A percentile compares a stretch with the other conserved stretches of the same genome.
Evolutionary conservation across 2,113 vertebrate genomes (phyloP).

Genomic region (Noturus placidus): DNA sequence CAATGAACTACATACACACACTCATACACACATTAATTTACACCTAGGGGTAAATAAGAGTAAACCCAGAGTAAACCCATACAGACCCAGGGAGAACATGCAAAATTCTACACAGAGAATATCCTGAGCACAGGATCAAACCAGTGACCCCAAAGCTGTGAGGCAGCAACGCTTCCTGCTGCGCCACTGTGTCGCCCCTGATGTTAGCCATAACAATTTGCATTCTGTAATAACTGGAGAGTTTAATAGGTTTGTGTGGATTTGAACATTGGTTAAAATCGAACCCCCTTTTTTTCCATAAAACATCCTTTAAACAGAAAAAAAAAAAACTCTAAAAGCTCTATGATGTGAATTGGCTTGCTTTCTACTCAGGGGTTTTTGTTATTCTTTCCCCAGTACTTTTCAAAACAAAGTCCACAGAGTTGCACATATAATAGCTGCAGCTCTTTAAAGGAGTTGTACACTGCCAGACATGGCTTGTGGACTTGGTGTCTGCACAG

Average conservation of each 20-base stretch:
- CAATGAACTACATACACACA: not conserved
- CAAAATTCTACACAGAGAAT: not conserved
- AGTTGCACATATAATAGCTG: slow-evolving; percentile 3
- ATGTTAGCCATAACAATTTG: not conserved
- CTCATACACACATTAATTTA: not conserved
- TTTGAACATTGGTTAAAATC: not conserved
- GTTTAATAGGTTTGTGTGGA: slow-evolving; percentile 1
- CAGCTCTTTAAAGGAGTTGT: not conserved
- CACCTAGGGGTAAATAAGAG: not conserved
- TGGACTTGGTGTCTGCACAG: not conserved
- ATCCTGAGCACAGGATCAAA: not conserved
- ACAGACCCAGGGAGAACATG: not conserved
- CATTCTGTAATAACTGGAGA: not conserved
- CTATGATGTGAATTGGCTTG: slow-evolving; percentile 3
- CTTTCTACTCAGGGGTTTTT: not conserved
- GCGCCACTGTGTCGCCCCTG: not conserved
- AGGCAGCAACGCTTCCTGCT: not conserved
- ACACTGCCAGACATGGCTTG: slow-evolving; percentile 3
- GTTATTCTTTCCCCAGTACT: slow-evolving; percentile 14
- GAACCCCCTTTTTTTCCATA: not conserved
- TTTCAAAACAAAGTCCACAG: not conserved
- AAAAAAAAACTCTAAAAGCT: not conserved
- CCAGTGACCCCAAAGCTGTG: not conserved
- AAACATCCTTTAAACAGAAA: not conserved
- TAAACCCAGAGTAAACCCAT: not conserved